Evolutionary conservation across 92 coral and sea anemone genomes (phyloP).

Genomic region (Epizoanthus illoricatus): DNA sequence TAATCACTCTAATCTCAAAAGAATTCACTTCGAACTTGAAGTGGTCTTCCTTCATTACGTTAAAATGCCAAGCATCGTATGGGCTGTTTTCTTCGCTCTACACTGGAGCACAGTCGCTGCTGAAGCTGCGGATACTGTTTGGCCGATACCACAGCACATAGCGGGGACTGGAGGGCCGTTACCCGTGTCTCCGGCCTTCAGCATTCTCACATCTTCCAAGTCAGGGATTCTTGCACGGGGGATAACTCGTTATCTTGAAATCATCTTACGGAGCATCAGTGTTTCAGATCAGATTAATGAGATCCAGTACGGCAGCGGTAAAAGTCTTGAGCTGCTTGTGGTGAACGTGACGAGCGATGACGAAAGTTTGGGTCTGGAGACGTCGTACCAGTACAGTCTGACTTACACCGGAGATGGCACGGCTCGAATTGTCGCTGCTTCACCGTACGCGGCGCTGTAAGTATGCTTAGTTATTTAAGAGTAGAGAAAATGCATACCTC

Average conservation of each 20-base stretch:
- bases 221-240: slow-evolving; percentile 70
- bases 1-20: neutral
- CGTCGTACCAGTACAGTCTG: slow-evolving; percentile 63
- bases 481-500: neutral
- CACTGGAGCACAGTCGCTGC: neutral
- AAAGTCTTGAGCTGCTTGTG: slow-evolving; percentile 40
- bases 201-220: slow-evolving; percentile 49
- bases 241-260: slow-evolving; percentile 72
- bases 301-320: neutral
- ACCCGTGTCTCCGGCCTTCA: slow-evolving; percentile 66
- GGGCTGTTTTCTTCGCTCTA: neutral
- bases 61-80: neutral
- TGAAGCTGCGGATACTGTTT: slow-evolving; percentile 36
- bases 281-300: slow-evolving; percentile 5
- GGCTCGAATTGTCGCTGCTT: slow-evolving; percentile 47
- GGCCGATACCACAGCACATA: slow-evolving; percentile 68
- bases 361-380: slow-evolving; percentile 45
- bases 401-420: slow-evolving; percentile 20
- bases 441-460: slow-evolving; percentile 82
- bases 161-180: slow-evolving; percentile 47
- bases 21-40: neutral
- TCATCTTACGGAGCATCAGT: slow-evolving; percentile 41
- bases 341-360: slow-evolving; percentile 52
- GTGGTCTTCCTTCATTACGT: neutral
- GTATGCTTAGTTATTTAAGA: neutral